These are phyloP conservation scores for Gryllus bimaculatus DNA, from an alignment of 1,140 invertebrate species.

Conservation along the genomic window DNA sequence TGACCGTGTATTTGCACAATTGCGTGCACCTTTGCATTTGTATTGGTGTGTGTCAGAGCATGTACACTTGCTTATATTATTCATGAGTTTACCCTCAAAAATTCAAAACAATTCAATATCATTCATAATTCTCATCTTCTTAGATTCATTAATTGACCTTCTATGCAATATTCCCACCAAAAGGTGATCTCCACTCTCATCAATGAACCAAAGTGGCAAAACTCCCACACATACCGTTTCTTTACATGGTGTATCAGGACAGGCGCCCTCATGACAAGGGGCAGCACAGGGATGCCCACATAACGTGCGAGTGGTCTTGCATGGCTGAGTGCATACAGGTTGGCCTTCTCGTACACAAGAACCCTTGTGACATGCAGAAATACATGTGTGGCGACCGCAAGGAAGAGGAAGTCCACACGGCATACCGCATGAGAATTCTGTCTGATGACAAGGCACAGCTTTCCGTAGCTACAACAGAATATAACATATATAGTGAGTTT, in stretches of 20 bases:
- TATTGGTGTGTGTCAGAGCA: too few species aligned
- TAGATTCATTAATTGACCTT: too few species aligned
- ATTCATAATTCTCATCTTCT: too few species aligned
- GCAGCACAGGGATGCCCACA: conserved; percentile 77
- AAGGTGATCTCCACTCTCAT: too few species aligned
- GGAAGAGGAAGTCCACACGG: conserved; percentile 67
- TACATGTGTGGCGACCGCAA: conserved; percentile 68
- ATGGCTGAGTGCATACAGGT: conserved; percentile 66
- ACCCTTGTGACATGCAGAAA: conserved; percentile 52
- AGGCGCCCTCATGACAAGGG: conserved; percentile 63
- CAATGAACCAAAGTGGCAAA: too few species aligned
- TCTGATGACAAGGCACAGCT: conserved; percentile 81
- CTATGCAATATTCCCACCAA: too few species aligned
- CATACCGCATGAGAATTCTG: conserved; percentile 81
- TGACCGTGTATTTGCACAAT: too few species aligned
- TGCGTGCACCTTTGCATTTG: too few species aligned
- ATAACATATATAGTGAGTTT: not conserved
- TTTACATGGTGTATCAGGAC: conserved; percentile 59
- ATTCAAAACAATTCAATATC: too few species aligned
- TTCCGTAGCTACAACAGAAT: conserved; percentile 50
- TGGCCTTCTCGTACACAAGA: conserved; percentile 43
- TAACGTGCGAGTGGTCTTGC: conserved; percentile 47
- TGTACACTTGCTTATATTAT: too few species aligned
- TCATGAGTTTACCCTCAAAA: too few species aligned
- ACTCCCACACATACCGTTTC: conserved; percentile 41